These are phyloP conservation scores for Littorina saxatilis DNA, from an alignment of 1,140 invertebrate genomes.

Conservation along the genomic window DNA sequence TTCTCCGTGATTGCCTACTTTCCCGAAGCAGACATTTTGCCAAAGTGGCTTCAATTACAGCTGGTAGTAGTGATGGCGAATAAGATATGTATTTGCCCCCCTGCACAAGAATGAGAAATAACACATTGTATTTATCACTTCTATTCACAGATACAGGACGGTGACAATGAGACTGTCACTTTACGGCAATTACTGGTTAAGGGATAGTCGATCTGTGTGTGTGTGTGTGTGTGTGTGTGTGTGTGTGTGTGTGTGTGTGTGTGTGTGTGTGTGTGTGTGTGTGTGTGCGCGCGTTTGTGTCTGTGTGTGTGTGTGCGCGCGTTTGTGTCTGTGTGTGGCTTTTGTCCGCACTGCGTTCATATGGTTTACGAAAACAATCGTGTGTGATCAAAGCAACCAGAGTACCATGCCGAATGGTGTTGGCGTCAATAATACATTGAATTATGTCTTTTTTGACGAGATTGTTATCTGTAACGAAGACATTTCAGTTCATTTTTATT, in stretches of 20 bases:
- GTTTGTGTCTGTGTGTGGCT: neutral
- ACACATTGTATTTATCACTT: neutral
- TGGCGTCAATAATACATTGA: neutral
- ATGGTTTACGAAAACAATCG: neutral
- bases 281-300: neutral
- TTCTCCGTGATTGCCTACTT: no score
- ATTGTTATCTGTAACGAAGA: no score
- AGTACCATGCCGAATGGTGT: neutral
- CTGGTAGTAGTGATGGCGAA: neutral
- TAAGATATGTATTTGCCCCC: neutral
- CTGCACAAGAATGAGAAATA: neutral
- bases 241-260: no score
- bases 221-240: neutral
- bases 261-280: neutral
- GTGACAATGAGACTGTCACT: neutral
- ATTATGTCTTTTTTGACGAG: neutral
- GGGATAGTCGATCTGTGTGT: neutral
- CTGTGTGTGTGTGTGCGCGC: conserved; percentile 10
- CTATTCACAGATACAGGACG: neutral
- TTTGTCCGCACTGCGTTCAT: neutral
- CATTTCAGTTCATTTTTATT: no score
- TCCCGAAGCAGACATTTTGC: no score
- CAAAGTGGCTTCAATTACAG: no score
- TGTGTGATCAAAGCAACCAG: neutral
- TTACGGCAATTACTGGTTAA: neutral